Evolutionary conservation across 2,113 vertebrate genomes (phyloP).

Genomic region (Pontoporia blainvillei): DNA sequence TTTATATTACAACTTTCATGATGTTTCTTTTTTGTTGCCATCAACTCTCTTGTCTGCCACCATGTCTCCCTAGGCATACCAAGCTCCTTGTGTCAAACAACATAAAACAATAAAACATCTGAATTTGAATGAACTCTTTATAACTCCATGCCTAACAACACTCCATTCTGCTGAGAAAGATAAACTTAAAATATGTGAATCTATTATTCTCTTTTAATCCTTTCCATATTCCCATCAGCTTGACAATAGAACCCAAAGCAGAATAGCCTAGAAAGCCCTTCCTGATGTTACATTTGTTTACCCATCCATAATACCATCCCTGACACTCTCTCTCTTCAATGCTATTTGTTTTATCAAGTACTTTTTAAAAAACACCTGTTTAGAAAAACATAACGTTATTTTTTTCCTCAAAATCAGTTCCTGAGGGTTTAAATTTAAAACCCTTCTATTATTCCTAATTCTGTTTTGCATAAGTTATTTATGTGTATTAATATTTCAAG

Average conservation of each 20-base stretch:
- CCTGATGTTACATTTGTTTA: not conserved
- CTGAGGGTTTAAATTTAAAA: not conserved
- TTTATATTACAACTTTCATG: not conserved
- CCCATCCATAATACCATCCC: not conserved
- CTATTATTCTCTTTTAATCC: not conserved
- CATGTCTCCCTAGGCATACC: not conserved
- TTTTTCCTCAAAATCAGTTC: not conserved
- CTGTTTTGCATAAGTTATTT: not conserved
- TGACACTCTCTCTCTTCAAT: not conserved
- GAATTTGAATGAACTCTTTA: not conserved
- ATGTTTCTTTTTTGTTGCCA: not conserved
- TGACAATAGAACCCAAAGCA: not conserved
- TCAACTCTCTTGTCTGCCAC: fast-evolving
- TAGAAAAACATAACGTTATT: not conserved
- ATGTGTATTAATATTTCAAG: not conserved
- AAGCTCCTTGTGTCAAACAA: not conserved
- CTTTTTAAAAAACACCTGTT: not conserved
- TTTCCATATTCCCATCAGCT: not conserved
- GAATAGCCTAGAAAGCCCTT: not conserved
- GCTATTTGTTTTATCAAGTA: not conserved
- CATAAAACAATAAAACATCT: not conserved
- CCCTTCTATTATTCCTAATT: not conserved
- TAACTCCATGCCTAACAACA: not conserved
- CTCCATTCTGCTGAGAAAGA: not conserved
- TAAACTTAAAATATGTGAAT: not conserved